Evolutionary conservation across 1,140 invertebrate genomes (phyloP).

Genomic region (Bradysia coprophila): DNA sequence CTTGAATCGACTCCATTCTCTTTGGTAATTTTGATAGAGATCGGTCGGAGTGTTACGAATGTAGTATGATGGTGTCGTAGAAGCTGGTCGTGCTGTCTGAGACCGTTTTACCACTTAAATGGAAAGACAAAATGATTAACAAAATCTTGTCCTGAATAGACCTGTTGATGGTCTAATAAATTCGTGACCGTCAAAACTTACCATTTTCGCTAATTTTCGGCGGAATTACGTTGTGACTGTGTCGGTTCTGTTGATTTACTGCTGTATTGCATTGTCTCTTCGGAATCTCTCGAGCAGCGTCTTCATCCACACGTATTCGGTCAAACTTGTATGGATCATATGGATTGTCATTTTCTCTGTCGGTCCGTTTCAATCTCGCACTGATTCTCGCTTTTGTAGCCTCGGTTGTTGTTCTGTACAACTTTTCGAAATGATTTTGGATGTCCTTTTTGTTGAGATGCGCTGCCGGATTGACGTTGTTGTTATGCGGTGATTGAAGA

Average conservation of each 20-base stretch:
- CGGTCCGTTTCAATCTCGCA: not conserved
- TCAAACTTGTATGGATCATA: not conserved
- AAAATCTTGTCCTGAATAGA: not conserved
- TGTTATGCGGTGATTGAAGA: not conserved
- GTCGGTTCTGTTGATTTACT: not conserved
- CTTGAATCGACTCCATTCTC: conserved; percentile 49
- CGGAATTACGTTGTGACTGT: not conserved
- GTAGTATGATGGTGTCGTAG: not conserved
- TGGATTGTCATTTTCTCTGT: not conserved
- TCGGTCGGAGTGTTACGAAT: not conserved
- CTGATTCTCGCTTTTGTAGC: not conserved
- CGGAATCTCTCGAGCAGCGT: not conserved
- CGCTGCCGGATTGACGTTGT: not conserved
- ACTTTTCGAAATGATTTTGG: not conserved
- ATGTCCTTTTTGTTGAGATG: not conserved
- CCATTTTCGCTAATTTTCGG: not conserved
- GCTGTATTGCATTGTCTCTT: not conserved
- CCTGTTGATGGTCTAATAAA: not conserved
- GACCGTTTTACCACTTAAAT: too few species aligned
- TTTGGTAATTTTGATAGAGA: conserved; percentile 54
- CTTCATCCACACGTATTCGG: not conserved
- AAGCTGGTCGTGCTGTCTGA: too few species aligned
- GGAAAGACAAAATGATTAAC: too few species aligned
- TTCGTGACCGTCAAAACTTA: not conserved
- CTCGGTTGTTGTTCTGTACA: not conserved